Evolutionary conservation across 2,888 invertebrate species (phyloP).

Genomic region (Prostheceraeus crozeri): DNA sequence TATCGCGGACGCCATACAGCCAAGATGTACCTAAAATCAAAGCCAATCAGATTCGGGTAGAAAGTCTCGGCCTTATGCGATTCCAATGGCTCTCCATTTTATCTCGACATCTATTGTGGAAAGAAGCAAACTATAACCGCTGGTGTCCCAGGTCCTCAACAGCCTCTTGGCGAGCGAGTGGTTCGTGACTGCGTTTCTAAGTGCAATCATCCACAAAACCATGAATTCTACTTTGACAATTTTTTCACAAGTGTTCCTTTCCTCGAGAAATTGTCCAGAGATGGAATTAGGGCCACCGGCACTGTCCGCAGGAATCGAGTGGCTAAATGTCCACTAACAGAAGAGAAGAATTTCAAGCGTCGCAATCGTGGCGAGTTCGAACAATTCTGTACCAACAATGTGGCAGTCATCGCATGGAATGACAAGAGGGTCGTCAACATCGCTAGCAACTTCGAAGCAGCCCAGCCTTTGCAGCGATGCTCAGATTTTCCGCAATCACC

Average conservation of each 20-base stretch:
- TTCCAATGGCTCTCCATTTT: background rate
- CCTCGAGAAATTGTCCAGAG: conserved; percentile 1
- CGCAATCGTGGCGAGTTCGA: conserved; percentile 27
- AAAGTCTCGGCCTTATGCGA: background rate
- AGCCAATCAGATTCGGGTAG: conserved; percentile 9
- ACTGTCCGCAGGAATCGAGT: conserved; percentile 2
- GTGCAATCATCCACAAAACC: conserved; percentile 4
- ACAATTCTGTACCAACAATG: conserved; percentile 13
- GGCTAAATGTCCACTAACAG: conserved; percentile 9
- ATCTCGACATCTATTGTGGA: conserved; percentile 7
- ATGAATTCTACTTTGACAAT: conserved; percentile 18
- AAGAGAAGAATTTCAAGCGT: conserved; percentile 12
- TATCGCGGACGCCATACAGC: conserved; percentile 1
- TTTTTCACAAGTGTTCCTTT: conserved; percentile 5
- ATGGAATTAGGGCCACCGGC: conserved; percentile 2
- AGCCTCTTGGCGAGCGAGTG: conserved; percentile 20
- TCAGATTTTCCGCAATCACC: background rate
- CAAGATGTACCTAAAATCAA: conserved; percentile 13
- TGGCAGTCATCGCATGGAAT: conserved; percentile 27
- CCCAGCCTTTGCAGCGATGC: background rate
- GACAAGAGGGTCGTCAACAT: conserved; percentile 21
- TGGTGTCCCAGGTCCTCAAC: background rate
- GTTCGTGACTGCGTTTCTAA: background rate
- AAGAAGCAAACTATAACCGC: background rate
- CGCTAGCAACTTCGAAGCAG: conserved; percentile 21